Base-by-base conservation (phyloP, 2,888 invertebrate genomes). In the Cepaea hortensis region DNA sequence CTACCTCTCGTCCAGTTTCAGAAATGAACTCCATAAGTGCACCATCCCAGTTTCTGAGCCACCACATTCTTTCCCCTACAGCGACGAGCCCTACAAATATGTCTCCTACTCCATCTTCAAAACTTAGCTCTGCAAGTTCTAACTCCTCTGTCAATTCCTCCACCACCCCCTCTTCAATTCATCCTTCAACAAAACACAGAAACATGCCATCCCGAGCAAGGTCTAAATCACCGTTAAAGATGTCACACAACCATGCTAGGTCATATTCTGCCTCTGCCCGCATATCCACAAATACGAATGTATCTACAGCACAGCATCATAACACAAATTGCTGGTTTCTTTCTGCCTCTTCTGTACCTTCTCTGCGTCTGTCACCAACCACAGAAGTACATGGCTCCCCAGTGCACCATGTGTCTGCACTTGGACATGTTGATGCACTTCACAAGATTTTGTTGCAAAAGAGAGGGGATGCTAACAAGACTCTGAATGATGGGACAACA, bases 401-500 rank as follows among this genome's bases (percentile, higher is more conserved):
- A n/a, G 88, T 91, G 77, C 92, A 92, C 83, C 91, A 89, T 85
- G 88, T 88, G 87, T 91, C 93, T 81, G 89, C 91, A n/a, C 86
- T 85, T 48, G 92, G 93, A 15, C 90, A 92, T 85, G 79, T 91
- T 23, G 90, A 90, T 46, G 86, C 90, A 20, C 88, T 93, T 73
- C 88, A 88, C 20, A 90, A 89, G 86, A 88, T 92, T 61, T 90
- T 93, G 55, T 62, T 90, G 55, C 91, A 92, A 20, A 88, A 90
- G 6, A 90, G 90, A 83, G 90, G 91, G 68, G 91, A 92, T 88
- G 92, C 48, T 50, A 92, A 93, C 84, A 87, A 91, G 80, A 91
- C 92, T 4, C 87, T 92, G 87, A 92, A 91, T 55, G 92, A 93
- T 88, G 93, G 93, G 62, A 91, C 91, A 50, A 91, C 92, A 20